Evolutionary conservation across 2,113 vertebrate species (phyloP), one percentile per base, ranked within the genome.

Genomic region (Lagopus leucura): DNA sequence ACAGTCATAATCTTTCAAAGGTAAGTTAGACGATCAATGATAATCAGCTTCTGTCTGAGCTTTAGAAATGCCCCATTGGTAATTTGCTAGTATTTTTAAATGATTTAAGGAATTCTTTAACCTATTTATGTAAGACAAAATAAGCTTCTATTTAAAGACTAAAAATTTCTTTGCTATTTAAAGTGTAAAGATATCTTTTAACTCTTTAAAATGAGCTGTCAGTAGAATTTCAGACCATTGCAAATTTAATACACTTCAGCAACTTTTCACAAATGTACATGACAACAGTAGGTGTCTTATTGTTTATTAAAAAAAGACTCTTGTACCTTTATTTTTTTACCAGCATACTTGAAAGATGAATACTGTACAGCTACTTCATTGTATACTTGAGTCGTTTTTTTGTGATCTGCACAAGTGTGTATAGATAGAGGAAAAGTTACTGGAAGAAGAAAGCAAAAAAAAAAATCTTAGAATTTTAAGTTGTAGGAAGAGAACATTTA

Each of bases 401-500:
- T 52, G 28, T 74, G 32, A 50, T 55, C 36, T 17, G 15, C 22
- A 63, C 13, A 60, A 63, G 7, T 42, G 21, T 55, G 42, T 32
- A 67, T 82, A 69, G 13, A 47, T 10, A 94, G 15, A 55, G 5
- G 61, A 40, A 67, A 11, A 52, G 4, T 45, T 19, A 54, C 7
- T 52, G 6, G 3, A 52, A 78, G 38, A 86, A 82, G 30, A 76
- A 58, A 60, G 52, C 15, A 54, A 28, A 43, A 14, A 14, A 43
- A 58, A 67, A 52, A 28, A 14, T 20, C 1, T 14, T 55, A 30
- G 8, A 80, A 57, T 3, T 65, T 76, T n/a, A 79, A 63, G 4
- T 3, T 36, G 2, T 47, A 13, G 21, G 6, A 86, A 76, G 14
- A 48, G 50, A 70, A 24, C 0, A 2, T 11, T 1, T 25, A 72